These are phyloP conservation scores for Trachelus stipa DNA, from an alignment of 2,888 invertebrate species.

Conservation along the genomic window DNA sequence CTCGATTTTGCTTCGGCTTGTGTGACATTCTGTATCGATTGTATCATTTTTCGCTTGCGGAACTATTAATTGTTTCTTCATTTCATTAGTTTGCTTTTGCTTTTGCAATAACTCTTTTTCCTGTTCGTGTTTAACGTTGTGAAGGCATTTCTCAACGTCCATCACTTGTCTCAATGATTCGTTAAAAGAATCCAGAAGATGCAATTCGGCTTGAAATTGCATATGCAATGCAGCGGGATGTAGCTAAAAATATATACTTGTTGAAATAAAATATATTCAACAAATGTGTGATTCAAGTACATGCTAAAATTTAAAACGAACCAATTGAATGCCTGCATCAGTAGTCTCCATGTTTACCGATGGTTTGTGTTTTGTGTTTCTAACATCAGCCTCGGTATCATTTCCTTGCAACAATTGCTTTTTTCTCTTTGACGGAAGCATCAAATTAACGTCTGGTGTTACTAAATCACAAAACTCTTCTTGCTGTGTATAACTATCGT, in stretches of 20 bases:
- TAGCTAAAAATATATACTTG: conserved; percentile 36
- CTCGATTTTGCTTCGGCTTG: conserved; percentile 19
- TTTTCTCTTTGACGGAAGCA: conserved; percentile 49
- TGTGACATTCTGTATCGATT: conserved; percentile 21
- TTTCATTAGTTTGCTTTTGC: conserved; percentile 46
- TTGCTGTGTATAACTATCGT: conserved; percentile 52
- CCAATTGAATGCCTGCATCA: conserved; percentile 41
- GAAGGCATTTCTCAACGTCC: conserved; percentile 69
- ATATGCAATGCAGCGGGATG: conserved; percentile 71
- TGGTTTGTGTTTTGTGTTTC: conserved; percentile 24
- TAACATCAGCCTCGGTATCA: conserved; percentile 14
- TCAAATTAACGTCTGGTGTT: conserved; percentile 59
- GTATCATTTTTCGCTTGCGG: conserved; percentile 30
- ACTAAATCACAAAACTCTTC: conserved; percentile 58
- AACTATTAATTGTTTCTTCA: conserved; percentile 36
- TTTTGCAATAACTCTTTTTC: conserved; percentile 43
- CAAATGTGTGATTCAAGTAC: neutral
- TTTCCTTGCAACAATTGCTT: conserved; percentile 40
- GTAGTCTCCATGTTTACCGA: conserved; percentile 11
- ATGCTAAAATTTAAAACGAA: conserved; percentile 17
- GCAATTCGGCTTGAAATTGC: conserved; percentile 73
- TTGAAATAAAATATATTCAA: neutral
- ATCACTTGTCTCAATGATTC: conserved; percentile 71
- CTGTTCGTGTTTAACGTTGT: conserved; percentile 45
- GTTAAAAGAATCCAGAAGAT: conserved; percentile 73